phyloP scores from a whole-genome alignment of 2,888 invertebrate genomes.

The Nycteola revayana region DNA sequence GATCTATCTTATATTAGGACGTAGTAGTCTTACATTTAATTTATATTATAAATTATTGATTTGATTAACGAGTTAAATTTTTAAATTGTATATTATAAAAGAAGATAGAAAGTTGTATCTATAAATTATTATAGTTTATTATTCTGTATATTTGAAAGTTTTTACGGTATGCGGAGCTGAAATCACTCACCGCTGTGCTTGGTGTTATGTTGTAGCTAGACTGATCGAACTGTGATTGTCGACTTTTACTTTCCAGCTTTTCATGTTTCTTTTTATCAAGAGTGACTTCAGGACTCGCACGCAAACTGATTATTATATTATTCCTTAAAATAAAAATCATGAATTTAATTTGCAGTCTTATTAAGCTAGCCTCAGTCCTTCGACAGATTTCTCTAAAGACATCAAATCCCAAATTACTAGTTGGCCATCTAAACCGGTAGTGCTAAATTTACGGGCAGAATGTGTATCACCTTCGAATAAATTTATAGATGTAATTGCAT shows the following conservation, averaged over 20 bases:
- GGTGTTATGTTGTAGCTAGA: conserved; percentile 59
- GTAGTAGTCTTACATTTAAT: conserved; percentile 71
- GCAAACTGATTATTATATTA: conserved; percentile 72
- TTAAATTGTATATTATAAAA: conserved; percentile 71
- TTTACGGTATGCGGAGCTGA: conserved; percentile 65
- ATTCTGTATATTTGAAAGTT: conserved; percentile 79
- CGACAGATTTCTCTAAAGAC: conserved; percentile 84
- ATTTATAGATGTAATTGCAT: conserved; percentile 94
- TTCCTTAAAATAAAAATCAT: conserved; percentile 71
- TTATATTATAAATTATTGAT: conserved; percentile 71
- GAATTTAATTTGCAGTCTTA: conserved; percentile 36
- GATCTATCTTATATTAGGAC: conserved; percentile 69
- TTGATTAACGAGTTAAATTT: conserved; percentile 58
- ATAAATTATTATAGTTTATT: conserved; percentile 77
- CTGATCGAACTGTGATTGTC: conserved; percentile 75
- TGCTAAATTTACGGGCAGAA: conserved; percentile 91
- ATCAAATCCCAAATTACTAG: conserved; percentile 97
- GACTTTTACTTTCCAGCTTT: conserved; percentile 61
- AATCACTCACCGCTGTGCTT: conserved; percentile 64
- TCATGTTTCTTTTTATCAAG: conserved; percentile 47
- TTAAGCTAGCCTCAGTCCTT: conserved; percentile 83
- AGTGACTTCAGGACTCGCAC: conserved; percentile 75
- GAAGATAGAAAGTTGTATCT: conserved; percentile 66
- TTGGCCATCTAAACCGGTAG: conserved; percentile 97
- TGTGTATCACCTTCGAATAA: conserved; percentile 88